phyloP scores from a whole-genome alignment of 2,797 vertebrate species.

The Scolopax bukidnonensis region DNA sequence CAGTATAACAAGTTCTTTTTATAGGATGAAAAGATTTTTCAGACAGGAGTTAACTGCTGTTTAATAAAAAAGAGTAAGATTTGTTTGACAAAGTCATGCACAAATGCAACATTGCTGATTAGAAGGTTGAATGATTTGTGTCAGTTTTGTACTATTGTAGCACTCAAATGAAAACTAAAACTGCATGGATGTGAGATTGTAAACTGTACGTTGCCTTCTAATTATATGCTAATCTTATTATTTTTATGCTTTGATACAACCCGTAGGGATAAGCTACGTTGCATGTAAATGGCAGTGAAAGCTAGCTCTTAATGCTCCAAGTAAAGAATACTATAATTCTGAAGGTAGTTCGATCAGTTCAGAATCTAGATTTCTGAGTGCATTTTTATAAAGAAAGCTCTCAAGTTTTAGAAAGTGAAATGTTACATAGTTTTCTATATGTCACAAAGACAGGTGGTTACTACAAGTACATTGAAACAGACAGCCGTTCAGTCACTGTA shows the following conservation, averaged over 20 bases:
- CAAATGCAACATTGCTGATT: neutral
- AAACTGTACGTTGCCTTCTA: neutral
- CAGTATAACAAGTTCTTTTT: neutral
- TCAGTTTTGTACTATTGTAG: neutral
- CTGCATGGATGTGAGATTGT: neutral
- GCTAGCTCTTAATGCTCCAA: neutral
- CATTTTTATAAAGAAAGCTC: neutral
- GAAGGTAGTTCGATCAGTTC: neutral
- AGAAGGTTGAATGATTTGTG: neutral
- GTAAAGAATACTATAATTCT: neutral
- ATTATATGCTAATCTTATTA: neutral
- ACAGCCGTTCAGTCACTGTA: neutral
- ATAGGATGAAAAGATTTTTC: neutral
- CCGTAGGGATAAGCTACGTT: neutral
- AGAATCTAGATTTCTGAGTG: neutral
- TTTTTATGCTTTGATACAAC: neutral
- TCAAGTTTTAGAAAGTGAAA: neutral
- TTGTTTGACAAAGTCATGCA: neutral
- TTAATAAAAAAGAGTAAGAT: neutral
- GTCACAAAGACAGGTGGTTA: neutral
- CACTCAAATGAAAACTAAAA: neutral
- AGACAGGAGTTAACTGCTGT: neutral
- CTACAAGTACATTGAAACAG: neutral
- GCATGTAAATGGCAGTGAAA: neutral
- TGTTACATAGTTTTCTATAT: neutral